A percentile compares a stretch with the other conserved stretches of the same genome.
Conservation (phyloP, 2,113 vertebrate genomes). For the Oryzias woworae region DNA sequence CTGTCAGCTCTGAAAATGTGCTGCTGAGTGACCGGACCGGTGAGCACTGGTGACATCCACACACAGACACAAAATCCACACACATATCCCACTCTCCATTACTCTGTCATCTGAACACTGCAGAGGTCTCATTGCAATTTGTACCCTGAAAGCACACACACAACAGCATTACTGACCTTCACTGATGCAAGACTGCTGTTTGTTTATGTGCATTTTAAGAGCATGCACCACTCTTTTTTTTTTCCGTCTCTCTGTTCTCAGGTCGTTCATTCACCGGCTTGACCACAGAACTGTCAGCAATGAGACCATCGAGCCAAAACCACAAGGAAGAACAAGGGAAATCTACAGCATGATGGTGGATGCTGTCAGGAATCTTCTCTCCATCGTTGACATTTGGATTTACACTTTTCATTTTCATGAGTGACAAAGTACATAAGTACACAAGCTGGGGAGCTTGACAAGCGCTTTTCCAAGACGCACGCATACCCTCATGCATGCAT, state of each 20-base stretch:
- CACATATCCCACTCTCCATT: conserved; percentile 29
- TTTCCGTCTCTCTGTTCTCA: conserved; percentile 24
- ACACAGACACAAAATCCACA: conserved; percentile 37
- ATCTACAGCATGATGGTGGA: conserved; percentile 43
- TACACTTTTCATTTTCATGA: conserved; percentile 76
- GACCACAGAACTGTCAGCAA: conserved; percentile 63
- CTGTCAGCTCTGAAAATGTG: conserved; percentile 69
- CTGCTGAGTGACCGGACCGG: conserved; percentile 67
- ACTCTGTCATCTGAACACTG: conserved; percentile 37
- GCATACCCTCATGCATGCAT: conserved; percentile 19
- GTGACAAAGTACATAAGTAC: conserved; percentile 78
- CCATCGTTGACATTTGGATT: conserved; percentile 65
- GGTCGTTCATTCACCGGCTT: conserved; percentile 30
- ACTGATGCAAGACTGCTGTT: conserved; percentile 2
- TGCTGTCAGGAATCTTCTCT: conserved; percentile 60
- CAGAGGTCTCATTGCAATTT: conserved; percentile 47
- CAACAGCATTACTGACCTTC: conserved; percentile 38
- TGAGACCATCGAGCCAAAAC: conserved; percentile 43
- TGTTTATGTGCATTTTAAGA: conserved; percentile 9
- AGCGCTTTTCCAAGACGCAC: conserved; percentile 33
- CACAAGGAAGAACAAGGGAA: conserved; percentile 31
- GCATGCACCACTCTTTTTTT: conserved; percentile 1
- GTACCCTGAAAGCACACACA: conserved; percentile 22
- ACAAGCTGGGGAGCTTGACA: conserved; percentile 62
- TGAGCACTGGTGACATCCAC: conserved; percentile 52